Percentiles rank a stretch among this genome's conserved stretches.
Conservation (phyloP, 64 coral and sea anemone species). For the Trachythela sp. region DNA sequence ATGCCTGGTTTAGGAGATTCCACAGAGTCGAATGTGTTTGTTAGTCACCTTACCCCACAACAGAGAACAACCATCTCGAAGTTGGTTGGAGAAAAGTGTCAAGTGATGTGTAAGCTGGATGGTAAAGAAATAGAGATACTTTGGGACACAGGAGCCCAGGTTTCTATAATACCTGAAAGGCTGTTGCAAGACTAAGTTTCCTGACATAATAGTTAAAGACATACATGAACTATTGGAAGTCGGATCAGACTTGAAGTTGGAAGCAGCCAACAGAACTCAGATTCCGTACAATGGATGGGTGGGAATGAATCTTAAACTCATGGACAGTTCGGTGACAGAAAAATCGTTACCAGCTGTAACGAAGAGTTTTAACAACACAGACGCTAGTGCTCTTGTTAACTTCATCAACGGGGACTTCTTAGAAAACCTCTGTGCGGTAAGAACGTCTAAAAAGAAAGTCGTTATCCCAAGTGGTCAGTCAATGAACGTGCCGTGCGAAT, state of each 20-base stretch:
- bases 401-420: not conserved
- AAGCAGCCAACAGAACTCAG: not conserved
- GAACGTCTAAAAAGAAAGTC: not conserved
- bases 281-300: not conserved
- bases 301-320: not conserved
- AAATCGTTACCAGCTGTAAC: not conserved
- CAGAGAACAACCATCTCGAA: not conserved
- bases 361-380: not conserved
- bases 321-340: not conserved
- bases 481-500: not conserved
- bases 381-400: not conserved
- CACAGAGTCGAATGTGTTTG: not conserved
- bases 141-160: conserved; percentile 13
- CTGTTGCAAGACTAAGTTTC: not conserved
- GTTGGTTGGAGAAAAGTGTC: conserved; percentile 4
- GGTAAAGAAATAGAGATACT: not conserved
- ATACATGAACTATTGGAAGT: not conserved
- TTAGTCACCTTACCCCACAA: not conserved
- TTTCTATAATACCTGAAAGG: not conserved
- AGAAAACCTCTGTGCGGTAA: not conserved
- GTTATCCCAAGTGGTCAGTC: not conserved
- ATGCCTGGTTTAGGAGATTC: not conserved
- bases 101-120: not conserved
- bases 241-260: not conserved
- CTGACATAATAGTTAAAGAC: not conserved